These are phyloP conservation scores for Petroica traversi DNA, from an alignment of 2,113 vertebrate species.

Conservation along the genomic window DNA sequence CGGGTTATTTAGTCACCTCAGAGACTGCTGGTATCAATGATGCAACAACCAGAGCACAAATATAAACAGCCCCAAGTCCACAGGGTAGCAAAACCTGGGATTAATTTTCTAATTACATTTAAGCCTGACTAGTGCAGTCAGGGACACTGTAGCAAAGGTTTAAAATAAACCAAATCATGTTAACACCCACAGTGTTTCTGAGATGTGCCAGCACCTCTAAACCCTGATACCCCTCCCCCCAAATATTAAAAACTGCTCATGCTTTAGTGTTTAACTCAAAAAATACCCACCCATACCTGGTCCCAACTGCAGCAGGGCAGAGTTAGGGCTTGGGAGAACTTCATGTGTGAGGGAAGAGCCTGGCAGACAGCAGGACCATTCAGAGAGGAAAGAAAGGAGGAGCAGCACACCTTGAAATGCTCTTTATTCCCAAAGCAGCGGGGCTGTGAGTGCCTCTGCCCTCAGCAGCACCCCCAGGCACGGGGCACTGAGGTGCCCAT, in stretches of 20 bases:
- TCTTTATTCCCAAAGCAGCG: background rate
- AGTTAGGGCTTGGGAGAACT: background rate
- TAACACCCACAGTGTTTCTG: background rate
- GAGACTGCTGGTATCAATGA: background rate
- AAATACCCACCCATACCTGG: background rate
- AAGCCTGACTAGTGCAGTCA: background rate
- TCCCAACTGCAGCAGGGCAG: background rate
- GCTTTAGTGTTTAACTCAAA: background rate
- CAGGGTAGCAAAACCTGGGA: background rate
- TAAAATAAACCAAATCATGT: background rate
- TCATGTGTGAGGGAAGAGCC: background rate
- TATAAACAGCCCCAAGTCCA: background rate
- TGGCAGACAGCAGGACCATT: background rate
- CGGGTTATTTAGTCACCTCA: background rate
- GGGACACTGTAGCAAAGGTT: background rate
- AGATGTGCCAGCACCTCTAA: background rate
- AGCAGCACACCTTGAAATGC: background rate
- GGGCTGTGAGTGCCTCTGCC: background rate
- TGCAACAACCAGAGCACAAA: background rate
- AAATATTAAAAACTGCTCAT: background rate
- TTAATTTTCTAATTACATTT: background rate
- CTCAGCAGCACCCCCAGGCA: accelerated
- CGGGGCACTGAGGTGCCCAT: accelerated
- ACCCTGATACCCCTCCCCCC: background rate
- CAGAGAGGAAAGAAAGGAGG: background rate